Evolutionary conservation across 2,113 vertebrate species (phyloP), one percentile per base, ranked within the genome.

Genomic region (Dolichotis patagonum): DNA sequence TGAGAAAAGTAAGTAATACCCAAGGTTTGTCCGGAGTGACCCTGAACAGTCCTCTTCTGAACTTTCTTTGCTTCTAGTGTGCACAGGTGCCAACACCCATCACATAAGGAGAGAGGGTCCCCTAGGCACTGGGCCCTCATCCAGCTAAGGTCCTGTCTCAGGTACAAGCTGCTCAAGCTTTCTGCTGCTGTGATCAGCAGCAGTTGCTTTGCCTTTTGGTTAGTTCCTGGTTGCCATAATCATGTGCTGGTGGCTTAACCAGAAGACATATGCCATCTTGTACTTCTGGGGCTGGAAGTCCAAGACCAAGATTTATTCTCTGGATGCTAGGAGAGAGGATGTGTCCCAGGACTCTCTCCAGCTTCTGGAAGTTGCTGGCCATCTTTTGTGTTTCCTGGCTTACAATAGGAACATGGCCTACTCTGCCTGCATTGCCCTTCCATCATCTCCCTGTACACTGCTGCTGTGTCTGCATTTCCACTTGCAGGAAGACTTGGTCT

Each of bases 351-450:
- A 26, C 52, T 11, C 60, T 63, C 2, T 16, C 35, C 0, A 1
- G 46, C 43, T 43, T 11, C 28, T 7, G 35, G 56, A 5, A 7
- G 6, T 32, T 41, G 35, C 24, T 10, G 65, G 71, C 3, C 0
- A 6, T 8, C 26, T 11, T 3, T 7, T 17, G 30, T 0, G 3
- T 7, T 43, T 62, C 10, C 63, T 22, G 7, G 26, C 24, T 19
- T 41, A 1, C 16, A 46, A 16, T 20, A 22, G 71, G 7, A 49
- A 20, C n/a, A 4, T 30, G 2, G 1, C 24, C 4, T 0, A 1
- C 71, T 60, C 32, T 26, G 62, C n/a, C 46, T 46, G 0, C 24
- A 9, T 46, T 49, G 49, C 65, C 67, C 11, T 10, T 1, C 3
- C 52, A 28, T 6, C 0, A 11, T 19, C 62, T n/a, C 2, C 24